These are phyloP conservation scores for Carlito syrichta DNA, from an alignment of 2,113 vertebrate genomes.

Conservation along the genomic window DNA sequence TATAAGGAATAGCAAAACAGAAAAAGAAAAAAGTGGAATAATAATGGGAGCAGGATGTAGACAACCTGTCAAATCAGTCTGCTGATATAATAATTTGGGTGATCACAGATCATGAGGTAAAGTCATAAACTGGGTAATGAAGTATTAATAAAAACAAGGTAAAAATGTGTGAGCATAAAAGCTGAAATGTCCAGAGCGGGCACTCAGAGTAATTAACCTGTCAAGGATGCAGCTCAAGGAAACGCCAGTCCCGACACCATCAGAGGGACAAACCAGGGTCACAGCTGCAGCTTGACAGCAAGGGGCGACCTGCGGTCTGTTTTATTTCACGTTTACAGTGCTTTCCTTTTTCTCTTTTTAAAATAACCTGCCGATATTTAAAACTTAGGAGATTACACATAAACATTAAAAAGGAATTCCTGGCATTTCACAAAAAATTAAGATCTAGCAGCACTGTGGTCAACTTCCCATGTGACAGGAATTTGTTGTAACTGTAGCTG, in stretches of 20 bases:
- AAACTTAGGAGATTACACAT: background rate
- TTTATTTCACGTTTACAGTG: accelerated
- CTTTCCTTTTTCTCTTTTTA: background rate
- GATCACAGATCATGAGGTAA: accelerated
- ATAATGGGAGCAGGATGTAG: background rate
- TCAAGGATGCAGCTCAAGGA: background rate
- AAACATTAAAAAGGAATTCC: background rate
- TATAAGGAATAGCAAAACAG: background rate
- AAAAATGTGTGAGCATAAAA: accelerated
- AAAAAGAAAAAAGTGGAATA: accelerated
- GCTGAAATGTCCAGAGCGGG: accelerated
- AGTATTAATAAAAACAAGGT: background rate
- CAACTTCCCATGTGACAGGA: accelerated
- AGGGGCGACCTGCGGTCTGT: accelerated
- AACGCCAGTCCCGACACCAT: accelerated
- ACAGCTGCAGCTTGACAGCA: accelerated
- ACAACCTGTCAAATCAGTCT: background rate
- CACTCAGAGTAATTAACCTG: accelerated
- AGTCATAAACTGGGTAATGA: background rate
- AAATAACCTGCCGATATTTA: background rate
- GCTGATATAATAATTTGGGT: accelerated
- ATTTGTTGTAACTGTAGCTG: accelerated
- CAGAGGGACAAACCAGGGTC: accelerated
- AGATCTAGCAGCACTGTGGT: no score
- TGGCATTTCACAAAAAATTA: background rate